phyloP scores from a whole-genome alignment of 2,113 vertebrate genomes.

The Xiphophorus couchianus region DNA sequence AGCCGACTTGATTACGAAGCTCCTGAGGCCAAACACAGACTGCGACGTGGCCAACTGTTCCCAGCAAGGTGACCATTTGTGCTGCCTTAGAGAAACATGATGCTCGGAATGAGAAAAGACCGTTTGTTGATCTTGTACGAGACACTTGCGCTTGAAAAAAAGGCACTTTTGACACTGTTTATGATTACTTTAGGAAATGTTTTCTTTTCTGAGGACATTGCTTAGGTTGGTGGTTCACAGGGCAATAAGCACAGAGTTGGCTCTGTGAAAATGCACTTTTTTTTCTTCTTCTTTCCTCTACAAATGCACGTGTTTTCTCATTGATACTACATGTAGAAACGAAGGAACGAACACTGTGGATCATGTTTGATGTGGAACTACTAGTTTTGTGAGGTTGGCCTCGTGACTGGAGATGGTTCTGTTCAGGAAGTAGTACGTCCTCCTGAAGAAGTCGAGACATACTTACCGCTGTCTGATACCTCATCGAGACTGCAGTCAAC shows the following conservation, averaged over 20 bases:
- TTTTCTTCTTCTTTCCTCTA: conserved; percentile 38
- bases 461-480: conserved; percentile 79
- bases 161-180: conserved; percentile 71
- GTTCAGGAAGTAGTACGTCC: conserved; percentile 74
- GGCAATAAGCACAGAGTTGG: conserved; percentile 59
- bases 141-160: conserved; percentile 37
- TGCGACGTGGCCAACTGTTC: not conserved
- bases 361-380: conserved; percentile 60
- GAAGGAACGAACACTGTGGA: conserved; percentile 58
- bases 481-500: conserved; percentile 79
- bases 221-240: conserved; percentile 43
- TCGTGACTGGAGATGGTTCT: conserved; percentile 69
- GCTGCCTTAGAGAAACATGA: not conserved
- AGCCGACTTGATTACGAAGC: conserved; percentile 12
- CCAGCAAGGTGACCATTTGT: conserved; percentile 2
- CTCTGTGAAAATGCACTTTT: conserved; percentile 73
- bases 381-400: conserved; percentile 64
- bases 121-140: conserved; percentile 32
- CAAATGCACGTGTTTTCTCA: conserved; percentile 63
- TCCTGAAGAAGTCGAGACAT: conserved; percentile 39
- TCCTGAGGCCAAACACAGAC: conserved; percentile 19
- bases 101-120: conserved; percentile 24
- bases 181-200: conserved; percentile 59
- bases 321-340: conserved; percentile 49
- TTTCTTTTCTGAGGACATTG: conserved; percentile 50